phyloP scores from a whole-genome alignment of 2,888 invertebrate genomes.

The Ectemnius lituratus region DNA sequence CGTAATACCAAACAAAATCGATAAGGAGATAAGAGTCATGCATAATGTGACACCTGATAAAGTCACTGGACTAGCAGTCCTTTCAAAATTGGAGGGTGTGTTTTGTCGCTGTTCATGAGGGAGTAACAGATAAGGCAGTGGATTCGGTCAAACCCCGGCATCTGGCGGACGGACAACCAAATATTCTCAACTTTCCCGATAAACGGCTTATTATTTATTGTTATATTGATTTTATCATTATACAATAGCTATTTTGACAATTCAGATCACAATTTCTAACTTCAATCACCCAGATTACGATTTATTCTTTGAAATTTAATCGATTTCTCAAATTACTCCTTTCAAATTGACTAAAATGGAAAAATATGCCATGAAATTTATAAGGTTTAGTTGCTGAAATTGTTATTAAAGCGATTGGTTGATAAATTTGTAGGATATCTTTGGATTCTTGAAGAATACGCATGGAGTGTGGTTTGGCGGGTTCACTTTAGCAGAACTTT shows the following conservation, averaged over 20 bases:
- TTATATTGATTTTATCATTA: too few species aligned
- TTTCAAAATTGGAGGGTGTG: not conserved
- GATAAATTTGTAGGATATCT: not conserved
- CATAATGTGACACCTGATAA: slow-evolving; percentile 34
- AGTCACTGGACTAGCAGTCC: slow-evolving; percentile 11
- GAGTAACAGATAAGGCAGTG: too few species aligned
- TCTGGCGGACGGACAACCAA: slow-evolving; percentile 32
- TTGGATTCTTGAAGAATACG: not conserved
- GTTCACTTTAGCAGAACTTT: not conserved
- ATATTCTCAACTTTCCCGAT: slow-evolving; percentile 39
- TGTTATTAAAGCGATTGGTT: too few species aligned
- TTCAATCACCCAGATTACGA: too few species aligned
- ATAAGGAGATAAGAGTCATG: slow-evolving; percentile 40
- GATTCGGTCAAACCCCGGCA: slow-evolving; percentile 41
- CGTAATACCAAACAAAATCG: slow-evolving; percentile 48
- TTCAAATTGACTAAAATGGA: not conserved
- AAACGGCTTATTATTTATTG: slow-evolving; percentile 12
- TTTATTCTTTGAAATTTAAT: too few species aligned
- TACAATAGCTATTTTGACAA: too few species aligned
- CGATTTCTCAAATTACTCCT: too few species aligned
- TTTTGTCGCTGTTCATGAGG: too few species aligned
- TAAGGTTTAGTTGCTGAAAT: too few species aligned
- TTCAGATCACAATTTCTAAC: too few species aligned
- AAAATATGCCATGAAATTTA: not conserved
- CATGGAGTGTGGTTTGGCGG: not conserved